A percentile compares a stretch with the other conserved stretches of the same genome.
Evolutionary conservation across 37 sponge, comb jelly and placozoan genomes (phyloP).

Genomic region (Petrosia ficiformis): DNA sequence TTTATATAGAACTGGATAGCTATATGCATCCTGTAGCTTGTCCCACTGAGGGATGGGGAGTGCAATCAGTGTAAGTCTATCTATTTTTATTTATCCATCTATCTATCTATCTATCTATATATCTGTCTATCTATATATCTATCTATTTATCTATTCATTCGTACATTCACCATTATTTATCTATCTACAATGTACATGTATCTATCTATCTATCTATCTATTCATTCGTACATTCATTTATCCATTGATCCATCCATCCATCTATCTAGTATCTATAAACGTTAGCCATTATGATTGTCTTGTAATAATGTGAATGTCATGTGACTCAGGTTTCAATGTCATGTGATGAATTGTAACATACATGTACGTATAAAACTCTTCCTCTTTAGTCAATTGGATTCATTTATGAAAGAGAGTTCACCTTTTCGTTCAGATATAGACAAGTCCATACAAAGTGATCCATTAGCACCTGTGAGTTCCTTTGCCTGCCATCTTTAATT

Average conservation of each 20-base stretch:
- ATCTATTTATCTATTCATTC: no score
- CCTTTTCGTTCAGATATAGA: constrained; percentile 39
- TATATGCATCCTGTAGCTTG: constrained; percentile 89
- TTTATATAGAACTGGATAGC: constrained; percentile 79
- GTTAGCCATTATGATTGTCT: no score
- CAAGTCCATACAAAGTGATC: constrained; percentile 45
- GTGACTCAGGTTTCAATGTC: no score
- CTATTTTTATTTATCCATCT: background rate
- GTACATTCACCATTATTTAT: constrained; percentile 3
- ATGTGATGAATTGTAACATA: no score
- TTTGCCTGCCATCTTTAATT: background rate
- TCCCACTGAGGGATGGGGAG: constrained; percentile 71
- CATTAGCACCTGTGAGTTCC: constrained; percentile 9
- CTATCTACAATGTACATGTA: background rate
- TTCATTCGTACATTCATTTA: no score
- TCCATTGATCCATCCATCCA: no score
- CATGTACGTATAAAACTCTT: no score
- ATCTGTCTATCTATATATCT: background rate
- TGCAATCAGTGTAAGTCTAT: background rate
- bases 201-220: no score
- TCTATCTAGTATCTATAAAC: no score
- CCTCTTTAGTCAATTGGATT: background rate
- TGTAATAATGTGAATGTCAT: no score
- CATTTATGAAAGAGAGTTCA: background rate
- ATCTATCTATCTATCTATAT: background rate